Conservation (phyloP, 2,888 invertebrate genomes). For the Trachelus tabidus region DNA sequence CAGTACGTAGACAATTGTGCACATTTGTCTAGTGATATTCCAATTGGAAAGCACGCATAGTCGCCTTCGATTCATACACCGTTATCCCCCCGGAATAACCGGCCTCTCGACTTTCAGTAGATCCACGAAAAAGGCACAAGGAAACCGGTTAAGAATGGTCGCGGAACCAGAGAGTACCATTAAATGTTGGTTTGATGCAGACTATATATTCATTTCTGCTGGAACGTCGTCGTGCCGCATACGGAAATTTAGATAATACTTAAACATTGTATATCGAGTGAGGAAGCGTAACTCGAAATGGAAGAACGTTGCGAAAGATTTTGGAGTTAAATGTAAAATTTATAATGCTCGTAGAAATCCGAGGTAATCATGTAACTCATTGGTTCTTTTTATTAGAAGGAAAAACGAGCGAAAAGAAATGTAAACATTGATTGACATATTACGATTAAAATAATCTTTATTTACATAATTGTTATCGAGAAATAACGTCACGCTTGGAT, state of each 20-base stretch:
- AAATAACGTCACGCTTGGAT: neutral
- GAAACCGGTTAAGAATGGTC: neutral
- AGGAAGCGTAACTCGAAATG: neutral
- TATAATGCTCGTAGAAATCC: too few species aligned
- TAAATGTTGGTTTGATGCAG: neutral
- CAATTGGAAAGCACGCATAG: too few species aligned
- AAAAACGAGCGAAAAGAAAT: neutral
- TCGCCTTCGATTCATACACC: neutral
- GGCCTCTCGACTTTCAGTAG: neutral
- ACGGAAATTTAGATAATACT: neutral
- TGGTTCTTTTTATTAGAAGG: too few species aligned
- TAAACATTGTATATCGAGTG: neutral
- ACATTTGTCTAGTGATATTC: too few species aligned
- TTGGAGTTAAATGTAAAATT: too few species aligned
- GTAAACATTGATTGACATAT: neutral
- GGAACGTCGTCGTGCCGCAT: neutral
- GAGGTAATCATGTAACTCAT: too few species aligned
- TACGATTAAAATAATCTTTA: neutral
- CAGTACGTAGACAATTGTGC: too few species aligned
- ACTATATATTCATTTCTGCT: neutral
- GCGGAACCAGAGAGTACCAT: neutral
- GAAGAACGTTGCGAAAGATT: neutral
- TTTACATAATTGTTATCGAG: neutral
- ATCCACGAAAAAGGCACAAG: neutral
- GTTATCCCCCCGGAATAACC: neutral